Conservation (phyloP, 1,140 invertebrate genomes). For the Araneus ventricosus region DNA sequence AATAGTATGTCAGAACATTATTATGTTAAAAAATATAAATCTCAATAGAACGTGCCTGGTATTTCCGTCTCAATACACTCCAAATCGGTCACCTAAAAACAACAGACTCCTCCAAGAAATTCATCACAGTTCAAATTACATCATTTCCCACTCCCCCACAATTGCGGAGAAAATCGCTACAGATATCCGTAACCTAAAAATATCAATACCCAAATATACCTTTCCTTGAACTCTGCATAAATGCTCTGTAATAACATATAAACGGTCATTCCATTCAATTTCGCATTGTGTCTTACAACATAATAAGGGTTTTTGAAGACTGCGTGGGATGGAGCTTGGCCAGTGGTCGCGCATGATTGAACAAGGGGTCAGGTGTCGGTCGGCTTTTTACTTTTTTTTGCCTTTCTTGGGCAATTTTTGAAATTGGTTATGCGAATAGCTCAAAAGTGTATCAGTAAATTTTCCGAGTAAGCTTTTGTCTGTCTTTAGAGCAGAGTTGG, state of each 20-base stretch:
- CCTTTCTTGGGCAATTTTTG: neutral
- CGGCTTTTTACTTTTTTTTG: neutral
- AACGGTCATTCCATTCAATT: neutral
- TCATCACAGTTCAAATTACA: neutral
- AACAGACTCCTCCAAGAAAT: neutral
- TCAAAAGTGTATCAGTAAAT: neutral
- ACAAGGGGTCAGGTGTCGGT: neutral
- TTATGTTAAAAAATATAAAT: too few relatives aligned
- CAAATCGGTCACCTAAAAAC: neutral
- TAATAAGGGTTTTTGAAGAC: neutral
- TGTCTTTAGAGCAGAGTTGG: neutral
- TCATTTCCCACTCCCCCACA: neutral
- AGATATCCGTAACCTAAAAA: neutral
- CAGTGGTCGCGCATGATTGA: neutral
- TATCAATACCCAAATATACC: neutral
- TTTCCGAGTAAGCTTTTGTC: neutral
- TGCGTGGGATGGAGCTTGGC: neutral
- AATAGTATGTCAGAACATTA: too few relatives aligned
- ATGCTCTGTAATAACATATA: neutral
- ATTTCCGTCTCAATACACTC: neutral
- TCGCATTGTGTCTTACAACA: neutral
- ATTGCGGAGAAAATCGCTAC: neutral
- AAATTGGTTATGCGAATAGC: neutral
- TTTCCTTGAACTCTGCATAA: neutral
- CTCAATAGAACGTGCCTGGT: neutral